Percentiles rank a stretch among this genome's conserved stretches.
Conservation (phyloP, 2,797 vertebrate species). For the Thaleichthys pacificus region DNA sequence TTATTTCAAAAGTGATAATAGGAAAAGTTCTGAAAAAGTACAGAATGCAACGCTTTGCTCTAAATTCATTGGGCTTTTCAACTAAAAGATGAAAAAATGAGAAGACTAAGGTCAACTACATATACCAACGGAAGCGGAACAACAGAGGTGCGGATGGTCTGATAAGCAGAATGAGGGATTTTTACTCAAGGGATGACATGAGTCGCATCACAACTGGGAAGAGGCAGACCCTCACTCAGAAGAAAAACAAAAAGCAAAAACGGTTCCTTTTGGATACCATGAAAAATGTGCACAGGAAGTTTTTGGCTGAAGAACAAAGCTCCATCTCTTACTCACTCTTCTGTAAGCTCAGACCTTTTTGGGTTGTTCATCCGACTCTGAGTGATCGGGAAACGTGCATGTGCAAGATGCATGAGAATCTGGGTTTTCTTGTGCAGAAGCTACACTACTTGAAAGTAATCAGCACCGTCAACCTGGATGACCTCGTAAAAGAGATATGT, state of each 20-base stretch:
- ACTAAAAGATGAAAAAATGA: slow-evolving; percentile 20
- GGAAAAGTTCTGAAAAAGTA: not conserved
- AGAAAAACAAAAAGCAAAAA: slow-evolving; percentile 27
- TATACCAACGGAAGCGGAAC: slow-evolving; percentile 16
- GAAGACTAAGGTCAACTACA: slow-evolving; percentile 16
- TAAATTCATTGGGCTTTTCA: not conserved
- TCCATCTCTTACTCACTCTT: slow-evolving; percentile 36
- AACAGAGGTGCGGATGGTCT: slow-evolving; percentile 16
- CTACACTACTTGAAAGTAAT: slow-evolving; percentile 30
- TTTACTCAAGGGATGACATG: slow-evolving; percentile 30
- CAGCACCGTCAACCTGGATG: slow-evolving; percentile 13
- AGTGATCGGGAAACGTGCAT: slow-evolving; percentile 25
- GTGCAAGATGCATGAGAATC: slow-evolving; percentile 34
- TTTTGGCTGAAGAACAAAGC: slow-evolving; percentile 34
- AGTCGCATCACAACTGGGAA: slow-evolving; percentile 35
- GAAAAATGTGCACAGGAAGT: slow-evolving; percentile 20
- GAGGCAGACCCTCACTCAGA: slow-evolving; percentile 22
- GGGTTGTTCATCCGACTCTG: slow-evolving; percentile 26
- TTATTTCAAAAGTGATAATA: not conserved
- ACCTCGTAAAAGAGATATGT: slow-evolving; percentile 25
- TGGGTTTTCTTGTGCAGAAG: slow-evolving; percentile 33
- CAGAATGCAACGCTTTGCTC: not conserved
- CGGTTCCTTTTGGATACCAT: slow-evolving; percentile 28
- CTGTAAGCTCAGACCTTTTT: slow-evolving; percentile 26
- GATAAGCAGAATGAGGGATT: slow-evolving; percentile 21